Percentiles rank a stretch among this genome's conserved stretches.
These are phyloP conservation scores for Pandemis corylana DNA, from an alignment of 2,888 invertebrate species.

Conservation along the genomic window DNA sequence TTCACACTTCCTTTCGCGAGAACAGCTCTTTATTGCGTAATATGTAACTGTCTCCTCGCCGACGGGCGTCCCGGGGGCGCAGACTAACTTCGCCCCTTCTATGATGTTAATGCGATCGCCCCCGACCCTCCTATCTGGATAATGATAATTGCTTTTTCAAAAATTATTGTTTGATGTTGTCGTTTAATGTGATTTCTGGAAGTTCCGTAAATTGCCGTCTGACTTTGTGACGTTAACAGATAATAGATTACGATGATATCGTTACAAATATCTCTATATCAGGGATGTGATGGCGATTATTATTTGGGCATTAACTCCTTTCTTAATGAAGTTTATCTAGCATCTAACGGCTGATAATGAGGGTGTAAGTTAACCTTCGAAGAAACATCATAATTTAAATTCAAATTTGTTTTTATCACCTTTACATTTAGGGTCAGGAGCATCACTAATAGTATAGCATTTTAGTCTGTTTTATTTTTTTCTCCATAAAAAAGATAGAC, in stretches of 20 bases:
- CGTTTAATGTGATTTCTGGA: slow-evolving; percentile 71
- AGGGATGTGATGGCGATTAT: slow-evolving; percentile 23
- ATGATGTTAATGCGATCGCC: slow-evolving; percentile 83
- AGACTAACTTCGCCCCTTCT: slow-evolving; percentile 80
- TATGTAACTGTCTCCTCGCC: slow-evolving; percentile 83
- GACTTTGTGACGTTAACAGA: slow-evolving; percentile 68
- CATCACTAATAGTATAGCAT: neutral
- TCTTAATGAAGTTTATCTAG: slow-evolving; percentile 34
- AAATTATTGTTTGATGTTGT: slow-evolving; percentile 85
- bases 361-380: slow-evolving; percentile 11
- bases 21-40: slow-evolving; percentile 85
- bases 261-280: slow-evolving; percentile 34
- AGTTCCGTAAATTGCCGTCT: slow-evolving; percentile 66
- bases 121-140: slow-evolving; percentile 80
- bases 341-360: slow-evolving; percentile 18
- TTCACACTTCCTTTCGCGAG: slow-evolving; percentile 85
- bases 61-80: slow-evolving; percentile 79
- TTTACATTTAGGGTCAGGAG: neutral
- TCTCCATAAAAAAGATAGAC: neutral
- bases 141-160: slow-evolving; percentile 84
- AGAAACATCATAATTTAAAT: slow-evolving; percentile 15
- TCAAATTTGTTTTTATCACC: slow-evolving; percentile 8
- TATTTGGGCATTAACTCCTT: slow-evolving; percentile 33
- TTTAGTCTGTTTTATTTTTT: neutral
- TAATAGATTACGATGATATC: slow-evolving; percentile 60